Evolutionary conservation across 2,888 invertebrate genomes (phyloP).

Genomic region (Arrhopalites spinosus): DNA sequence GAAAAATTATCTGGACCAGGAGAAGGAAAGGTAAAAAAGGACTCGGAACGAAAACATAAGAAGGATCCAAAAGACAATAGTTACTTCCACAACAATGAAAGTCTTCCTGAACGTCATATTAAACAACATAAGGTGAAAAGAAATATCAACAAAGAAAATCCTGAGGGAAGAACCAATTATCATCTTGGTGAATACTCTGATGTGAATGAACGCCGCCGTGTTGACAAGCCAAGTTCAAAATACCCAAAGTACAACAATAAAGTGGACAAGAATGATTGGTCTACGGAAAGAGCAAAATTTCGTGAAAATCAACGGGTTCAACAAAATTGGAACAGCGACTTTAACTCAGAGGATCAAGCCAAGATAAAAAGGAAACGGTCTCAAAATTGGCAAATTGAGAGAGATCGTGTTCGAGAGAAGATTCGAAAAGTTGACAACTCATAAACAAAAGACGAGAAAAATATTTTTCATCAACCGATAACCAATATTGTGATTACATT

Average conservation of each 20-base stretch:
- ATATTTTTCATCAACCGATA: background rate
- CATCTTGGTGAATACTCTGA: background rate
- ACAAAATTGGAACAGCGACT: constrained; percentile 33
- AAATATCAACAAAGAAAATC: constrained; percentile 12
- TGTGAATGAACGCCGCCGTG: background rate
- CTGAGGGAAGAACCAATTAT: constrained; percentile 14
- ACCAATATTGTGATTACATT: no score
- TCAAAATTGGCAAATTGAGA: constrained; percentile 51
- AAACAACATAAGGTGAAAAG: background rate
- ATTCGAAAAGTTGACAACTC: constrained; percentile 30
- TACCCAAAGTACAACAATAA: background rate
- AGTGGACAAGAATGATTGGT: background rate
- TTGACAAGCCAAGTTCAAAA: background rate
- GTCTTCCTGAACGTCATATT: background rate
- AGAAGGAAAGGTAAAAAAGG: background rate
- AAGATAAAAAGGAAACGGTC: constrained; percentile 39
- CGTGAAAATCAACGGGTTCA: constrained; percentile 39
- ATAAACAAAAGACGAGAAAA: no score
- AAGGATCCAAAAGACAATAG: background rate
- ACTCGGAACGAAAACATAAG: background rate
- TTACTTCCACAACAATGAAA: background rate
- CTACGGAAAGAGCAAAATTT: constrained; percentile 34
- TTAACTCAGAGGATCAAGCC: constrained; percentile 4
- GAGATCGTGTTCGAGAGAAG: constrained; percentile 46
- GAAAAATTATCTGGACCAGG: background rate